Percentiles rank a stretch among this genome's conserved stretches.
Conservation (phyloP, 2,797 vertebrate species). For the Phaenicophaeus curvirostris region DNA sequence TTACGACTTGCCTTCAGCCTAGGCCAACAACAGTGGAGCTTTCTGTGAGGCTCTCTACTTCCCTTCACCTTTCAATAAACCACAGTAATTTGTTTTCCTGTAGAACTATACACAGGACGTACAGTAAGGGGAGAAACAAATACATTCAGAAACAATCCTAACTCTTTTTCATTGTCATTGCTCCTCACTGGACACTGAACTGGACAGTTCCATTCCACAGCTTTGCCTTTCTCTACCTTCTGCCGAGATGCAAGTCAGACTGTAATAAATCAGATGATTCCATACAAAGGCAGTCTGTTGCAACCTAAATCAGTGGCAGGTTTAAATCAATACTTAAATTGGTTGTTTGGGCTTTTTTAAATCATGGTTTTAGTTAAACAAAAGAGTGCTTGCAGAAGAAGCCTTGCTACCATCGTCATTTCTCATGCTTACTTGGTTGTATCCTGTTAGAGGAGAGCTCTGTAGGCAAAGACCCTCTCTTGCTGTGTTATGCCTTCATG, state of each 20-base stretch:
- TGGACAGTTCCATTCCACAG: not conserved
- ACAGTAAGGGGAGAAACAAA: not conserved
- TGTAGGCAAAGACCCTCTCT: not conserved
- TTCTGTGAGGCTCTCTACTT: not conserved
- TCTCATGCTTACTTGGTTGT: not conserved
- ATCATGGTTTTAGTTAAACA: not conserved
- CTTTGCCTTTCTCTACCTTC: not conserved
- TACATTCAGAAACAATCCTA: not conserved
- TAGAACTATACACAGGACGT: not conserved
- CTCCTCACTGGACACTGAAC: not conserved
- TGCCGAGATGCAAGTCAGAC: not conserved
- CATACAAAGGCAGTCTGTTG: accelerated
- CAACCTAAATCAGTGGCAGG: not conserved
- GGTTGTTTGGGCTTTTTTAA: not conserved
- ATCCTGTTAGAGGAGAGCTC: not conserved
- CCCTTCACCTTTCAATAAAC: not conserved
- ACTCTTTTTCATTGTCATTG: not conserved
- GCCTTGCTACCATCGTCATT: not conserved
- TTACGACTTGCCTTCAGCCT: not conserved
- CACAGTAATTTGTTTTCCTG: not conserved
- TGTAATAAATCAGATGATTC: not conserved
- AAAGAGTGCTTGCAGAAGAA: not conserved
- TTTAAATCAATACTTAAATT: not conserved
- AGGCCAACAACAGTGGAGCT: not conserved
- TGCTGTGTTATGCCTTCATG: not conserved